Base-by-base conservation (phyloP, 2,113 vertebrate species). In the Erythrolamprus reginae region DNA sequence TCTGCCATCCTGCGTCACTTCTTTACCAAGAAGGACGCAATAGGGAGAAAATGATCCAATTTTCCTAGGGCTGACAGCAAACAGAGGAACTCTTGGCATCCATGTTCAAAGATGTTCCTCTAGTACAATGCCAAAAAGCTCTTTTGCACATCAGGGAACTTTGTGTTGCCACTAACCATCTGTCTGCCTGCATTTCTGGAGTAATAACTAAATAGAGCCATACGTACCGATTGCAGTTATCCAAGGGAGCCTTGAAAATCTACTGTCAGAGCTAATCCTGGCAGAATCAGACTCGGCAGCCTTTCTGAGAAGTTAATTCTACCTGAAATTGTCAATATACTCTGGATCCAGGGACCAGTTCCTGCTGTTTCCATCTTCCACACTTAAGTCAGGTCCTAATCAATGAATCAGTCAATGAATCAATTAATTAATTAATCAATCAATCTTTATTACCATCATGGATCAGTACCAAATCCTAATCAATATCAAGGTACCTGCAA, bases 131-230 rank as follows among this genome's bases (percentile, higher is more conserved):
- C 95, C 96, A 96, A 93, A 58, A 94, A 95, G 94, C 95, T 92
- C 94, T 96, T 94, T 95, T 94, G 94, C 95, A 94, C 94, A 94
- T 96, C 95, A 95, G 95, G 93, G 93, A 47, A 93, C 94, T 94
- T 92, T 93, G 93, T 91, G 83, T 94, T 96, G 95, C 94, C 95
- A 88, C 94, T 95, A 70, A 4, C 96, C 95, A 96, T 95, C 96
- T 96, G 95, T 93, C 95, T 95, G 91, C 51, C 93, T 89, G 92
- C 91, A 93, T 95, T 94, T 92, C 93, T 92, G 93, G 93, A 93
- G 93, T 92, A 94, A 93, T 93, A 95, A 93, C 95, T 93, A 95
- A 94, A 94, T 94, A 87, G 38, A 87, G 33, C 94, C 95, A 92
- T 93, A 94, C 94, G 89, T 92, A 93, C 94, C 95, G 95, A 94